Percentiles rank a stretch among this genome's conserved stretches.
Evolutionary conservation across 2,888 invertebrate genomes (phyloP).

Genomic region (Galeopsomyia nigrocyanea): DNA sequence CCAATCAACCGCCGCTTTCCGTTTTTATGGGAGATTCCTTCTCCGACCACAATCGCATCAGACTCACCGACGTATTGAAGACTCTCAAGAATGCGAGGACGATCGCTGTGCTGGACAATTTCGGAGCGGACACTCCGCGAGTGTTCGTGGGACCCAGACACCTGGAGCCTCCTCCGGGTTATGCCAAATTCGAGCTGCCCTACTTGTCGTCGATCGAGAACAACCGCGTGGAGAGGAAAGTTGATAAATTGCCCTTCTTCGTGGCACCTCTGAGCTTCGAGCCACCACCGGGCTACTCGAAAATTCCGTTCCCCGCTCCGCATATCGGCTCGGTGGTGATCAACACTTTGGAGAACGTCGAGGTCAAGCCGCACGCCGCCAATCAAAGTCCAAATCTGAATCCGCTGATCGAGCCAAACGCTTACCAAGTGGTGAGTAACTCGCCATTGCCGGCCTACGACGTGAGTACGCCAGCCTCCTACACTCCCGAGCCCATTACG

Average conservation of each 20-base stretch:
- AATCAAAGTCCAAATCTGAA: constrained; percentile 55
- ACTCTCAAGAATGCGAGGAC: constrained; percentile 79
- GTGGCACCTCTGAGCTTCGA: constrained; percentile 88
- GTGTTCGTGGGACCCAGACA: constrained; percentile 87
- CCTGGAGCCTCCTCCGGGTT: constrained; percentile 79
- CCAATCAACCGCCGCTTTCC: constrained; percentile 88
- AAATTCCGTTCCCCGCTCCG: constrained; percentile 87
- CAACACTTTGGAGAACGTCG: constrained; percentile 68
- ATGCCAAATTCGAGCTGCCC: constrained; percentile 85
- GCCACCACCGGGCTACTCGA: constrained; percentile 86
- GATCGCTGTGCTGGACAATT: constrained; percentile 83
- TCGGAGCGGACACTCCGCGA: constrained; percentile 78
- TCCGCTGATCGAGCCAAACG: constrained; percentile 62
- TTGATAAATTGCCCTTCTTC: constrained; percentile 84
- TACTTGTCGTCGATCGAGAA: constrained; percentile 82
- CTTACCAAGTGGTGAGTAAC: constrained; percentile 67
- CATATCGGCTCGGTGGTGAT: constrained; percentile 90
- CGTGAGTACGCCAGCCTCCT: constrained; percentile 54
- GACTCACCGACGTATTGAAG: constrained; percentile 77
- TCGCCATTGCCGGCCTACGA: constrained; percentile 57
- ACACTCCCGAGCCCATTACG: constrained; percentile 44
- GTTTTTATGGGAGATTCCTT: constrained; percentile 78
- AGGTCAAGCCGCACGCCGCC: constrained; percentile 43
- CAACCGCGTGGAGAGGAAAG: constrained; percentile 78
- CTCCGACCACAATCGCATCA: constrained; percentile 65